Base-by-base conservation (phyloP, 2,888 invertebrate species). In the Xestobium rufovillosum region DNA sequence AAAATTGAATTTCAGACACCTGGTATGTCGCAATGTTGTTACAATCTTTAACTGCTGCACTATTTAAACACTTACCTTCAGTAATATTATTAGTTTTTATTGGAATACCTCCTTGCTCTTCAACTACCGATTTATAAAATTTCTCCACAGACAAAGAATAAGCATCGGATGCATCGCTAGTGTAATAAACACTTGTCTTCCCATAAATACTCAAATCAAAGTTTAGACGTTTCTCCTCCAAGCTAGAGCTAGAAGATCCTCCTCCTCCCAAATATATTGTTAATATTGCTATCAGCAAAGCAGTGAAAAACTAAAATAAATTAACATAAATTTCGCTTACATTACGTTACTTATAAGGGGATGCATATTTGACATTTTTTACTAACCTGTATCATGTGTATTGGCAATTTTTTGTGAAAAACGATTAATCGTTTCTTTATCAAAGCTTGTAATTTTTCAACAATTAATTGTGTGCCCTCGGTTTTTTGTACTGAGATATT, bases 161-260 rank as follows among this genome's bases (percentile, higher is more conserved):
- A 3, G 42, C 14, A 23, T 45, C 31, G 12, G 15, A 12, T 32
- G 23, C 46, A 39, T 35, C 47, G 10, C 33, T 29, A 17, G 44
- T 52, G 41, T 59, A 65, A 34, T 59, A 57, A 11, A 62, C 60
- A 1, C 39, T 41, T 1, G 56, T 54, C 31, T 50, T 45, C 9
- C 56, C 58, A 37, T 63, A 63, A 4, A 41, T 37, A 11, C 52
- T 50, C n/a, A 71, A 52, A 16, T 52, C 48, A n/a, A 69, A 38
- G 36, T 51, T 49, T 4, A 61, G 39, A 17, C 57, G 49, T 4
- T 60, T 50, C 9, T 56, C 48, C 19, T 45, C 36, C 13, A 48
- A 47, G 3, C 44, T 42, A 6, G 45, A 44, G 3, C 14, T 17
- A 10, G 52, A 46, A 2, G 31, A 37, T 10, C 15, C 31, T 3